Percentiles rank a stretch among this genome's conserved stretches.
Conservation (phyloP, 1,140 invertebrate genomes). For the Portunus trituberculatus region DNA sequence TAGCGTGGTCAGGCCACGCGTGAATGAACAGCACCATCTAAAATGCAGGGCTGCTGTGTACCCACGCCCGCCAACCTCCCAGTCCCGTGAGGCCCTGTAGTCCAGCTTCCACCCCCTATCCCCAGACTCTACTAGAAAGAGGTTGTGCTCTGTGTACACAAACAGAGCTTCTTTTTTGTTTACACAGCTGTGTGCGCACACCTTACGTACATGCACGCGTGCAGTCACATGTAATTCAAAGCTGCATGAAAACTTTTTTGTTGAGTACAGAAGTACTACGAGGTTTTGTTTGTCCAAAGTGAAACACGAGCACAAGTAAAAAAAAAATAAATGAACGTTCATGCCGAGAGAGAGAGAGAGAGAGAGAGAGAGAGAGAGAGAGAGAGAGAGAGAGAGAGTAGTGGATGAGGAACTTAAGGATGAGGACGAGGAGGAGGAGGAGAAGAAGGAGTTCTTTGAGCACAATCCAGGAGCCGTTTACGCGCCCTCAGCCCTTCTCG, state of each 20-base stretch:
- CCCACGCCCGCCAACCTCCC: neutral
- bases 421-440: no score
- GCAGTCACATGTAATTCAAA: neutral
- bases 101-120: no score
- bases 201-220: neutral
- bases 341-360: neutral
- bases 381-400: neutral
- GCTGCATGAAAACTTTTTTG: neutral
- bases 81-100: neutral
- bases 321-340: neutral
- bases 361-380: neutral
- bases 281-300: neutral
- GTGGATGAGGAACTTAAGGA: neutral
- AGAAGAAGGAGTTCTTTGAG: no score
- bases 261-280: neutral
- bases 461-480: no score
- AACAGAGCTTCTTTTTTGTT: neutral
- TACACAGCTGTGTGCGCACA: neutral
- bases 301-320: neutral
- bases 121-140: neutral
- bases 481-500: no score
- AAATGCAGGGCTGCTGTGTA: neutral
- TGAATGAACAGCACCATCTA: no score
- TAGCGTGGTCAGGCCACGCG: no score
- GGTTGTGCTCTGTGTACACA: neutral